phyloP scores from a whole-genome alignment of 2,113 vertebrate genomes.

The Oriolus oriolus region DNA sequence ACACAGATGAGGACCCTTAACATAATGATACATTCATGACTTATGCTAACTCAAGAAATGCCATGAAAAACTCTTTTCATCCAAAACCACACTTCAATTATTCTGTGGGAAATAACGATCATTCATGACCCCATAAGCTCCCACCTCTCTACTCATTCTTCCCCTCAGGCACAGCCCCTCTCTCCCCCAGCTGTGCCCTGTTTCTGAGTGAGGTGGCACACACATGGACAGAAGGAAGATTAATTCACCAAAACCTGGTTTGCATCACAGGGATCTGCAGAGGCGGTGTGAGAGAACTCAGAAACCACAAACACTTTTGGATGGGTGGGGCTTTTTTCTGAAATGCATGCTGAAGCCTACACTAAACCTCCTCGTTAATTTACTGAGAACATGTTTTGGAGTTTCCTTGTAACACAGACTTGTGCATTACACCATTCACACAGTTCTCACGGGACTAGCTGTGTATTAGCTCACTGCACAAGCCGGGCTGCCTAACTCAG shows the following conservation, averaged over 20 bases:
- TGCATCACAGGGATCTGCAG: not conserved
- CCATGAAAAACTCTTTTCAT: not conserved
- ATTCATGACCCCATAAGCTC: not conserved
- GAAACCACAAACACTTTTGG: constrained; percentile 40
- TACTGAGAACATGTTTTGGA: not conserved
- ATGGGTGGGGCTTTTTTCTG: not conserved
- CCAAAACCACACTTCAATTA: not conserved
- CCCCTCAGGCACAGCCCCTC: not conserved
- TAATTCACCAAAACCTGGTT: not conserved
- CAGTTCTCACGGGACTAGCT: not conserved
- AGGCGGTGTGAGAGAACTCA: not conserved
- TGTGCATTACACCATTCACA: not conserved
- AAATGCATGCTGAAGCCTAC: not conserved
- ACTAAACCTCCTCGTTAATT: not conserved
- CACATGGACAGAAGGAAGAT: not conserved
- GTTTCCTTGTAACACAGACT: not conserved
- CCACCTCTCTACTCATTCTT: not conserved
- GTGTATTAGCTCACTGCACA: not conserved
- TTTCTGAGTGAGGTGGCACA: fast-evolving
- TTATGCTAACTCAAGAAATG: not conserved
- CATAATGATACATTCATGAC: fast-evolving
- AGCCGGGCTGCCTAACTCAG: not conserved
- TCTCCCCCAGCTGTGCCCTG: not conserved
- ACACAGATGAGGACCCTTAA: not conserved
- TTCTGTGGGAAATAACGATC: not conserved